Percentiles rank a stretch among this genome's conserved stretches.
Conservation (phyloP, 1,140 invertebrate species). For the Drosophila novamexicana region DNA sequence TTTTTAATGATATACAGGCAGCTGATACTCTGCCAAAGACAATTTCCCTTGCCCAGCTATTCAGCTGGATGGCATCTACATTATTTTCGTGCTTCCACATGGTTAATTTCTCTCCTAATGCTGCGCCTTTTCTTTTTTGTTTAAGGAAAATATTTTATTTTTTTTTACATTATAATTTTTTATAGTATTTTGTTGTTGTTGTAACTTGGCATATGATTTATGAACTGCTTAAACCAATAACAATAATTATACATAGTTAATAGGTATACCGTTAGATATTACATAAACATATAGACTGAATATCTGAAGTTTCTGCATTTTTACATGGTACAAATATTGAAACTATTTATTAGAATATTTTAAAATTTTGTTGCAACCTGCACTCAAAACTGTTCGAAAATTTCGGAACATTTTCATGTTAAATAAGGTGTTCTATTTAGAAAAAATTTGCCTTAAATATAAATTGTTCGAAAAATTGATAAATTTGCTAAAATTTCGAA, state of each 20-base stretch:
- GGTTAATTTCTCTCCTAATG: neutral
- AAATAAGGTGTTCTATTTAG: too few species aligned
- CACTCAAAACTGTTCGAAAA: too few species aligned
- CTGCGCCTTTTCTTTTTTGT: slow-evolving; percentile 31
- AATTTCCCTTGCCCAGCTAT: neutral
- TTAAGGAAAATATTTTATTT: slow-evolving; percentile 77
- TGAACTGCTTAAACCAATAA: slow-evolving; percentile 66
- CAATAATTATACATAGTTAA: slow-evolving; percentile 68
- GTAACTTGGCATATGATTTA: slow-evolving; percentile 48
- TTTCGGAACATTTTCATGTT: too few species aligned
- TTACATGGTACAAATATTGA: slow-evolving; percentile 36
- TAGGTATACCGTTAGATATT: slow-evolving; percentile 47
- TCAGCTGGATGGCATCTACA: slow-evolving; percentile 9
- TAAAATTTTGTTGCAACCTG: too few species aligned
- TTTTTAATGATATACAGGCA: slow-evolving; percentile 78
- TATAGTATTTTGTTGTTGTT: slow-evolving; percentile 39
- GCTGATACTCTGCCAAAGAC: slow-evolving; percentile 47
- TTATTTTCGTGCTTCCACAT: too few species aligned
- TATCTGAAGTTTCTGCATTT: slow-evolving; percentile 28
- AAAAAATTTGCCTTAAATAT: too few species aligned
- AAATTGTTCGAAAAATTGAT: too few species aligned
- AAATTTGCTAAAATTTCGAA: too few species aligned
- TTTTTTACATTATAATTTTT: slow-evolving; percentile 43
- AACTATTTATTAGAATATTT: slow-evolving; percentile 7
- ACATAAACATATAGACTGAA: slow-evolving; percentile 34